Conservation (phyloP, 2,797 vertebrate genomes). For the Sarcophilus harrisii region DNA sequence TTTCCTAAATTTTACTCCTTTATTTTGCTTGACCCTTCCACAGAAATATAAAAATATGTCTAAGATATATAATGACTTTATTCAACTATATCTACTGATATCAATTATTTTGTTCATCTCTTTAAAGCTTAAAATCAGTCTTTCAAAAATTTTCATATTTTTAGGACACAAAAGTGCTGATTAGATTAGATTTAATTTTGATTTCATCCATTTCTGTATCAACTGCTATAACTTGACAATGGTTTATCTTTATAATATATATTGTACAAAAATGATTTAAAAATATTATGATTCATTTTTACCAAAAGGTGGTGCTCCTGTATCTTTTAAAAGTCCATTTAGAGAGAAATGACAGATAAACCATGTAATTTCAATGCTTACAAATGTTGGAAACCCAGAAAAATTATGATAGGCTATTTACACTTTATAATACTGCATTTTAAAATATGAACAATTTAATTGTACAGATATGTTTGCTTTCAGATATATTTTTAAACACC, state of each 20-base stretch:
- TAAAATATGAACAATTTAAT: constrained; percentile 79
- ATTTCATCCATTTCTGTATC: constrained; percentile 7
- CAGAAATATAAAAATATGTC: not conserved
- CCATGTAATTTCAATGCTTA: constrained; percentile 26
- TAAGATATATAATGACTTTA: not conserved
- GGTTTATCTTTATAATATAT: not conserved
- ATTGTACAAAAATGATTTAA: not conserved
- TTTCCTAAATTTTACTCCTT: not conserved
- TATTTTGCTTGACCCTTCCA: not conserved
- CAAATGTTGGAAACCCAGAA: constrained; percentile 36
- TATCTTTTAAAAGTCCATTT: constrained; percentile 55
- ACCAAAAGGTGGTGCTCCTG: constrained; percentile 82
- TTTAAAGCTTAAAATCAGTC: not conserved
- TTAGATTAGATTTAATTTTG: not conserved
- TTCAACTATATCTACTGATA: not conserved
- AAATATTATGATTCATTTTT: constrained; percentile 52
- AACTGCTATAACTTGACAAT: not conserved
- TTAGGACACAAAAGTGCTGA: not conserved
- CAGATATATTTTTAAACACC: constrained; percentile 78
- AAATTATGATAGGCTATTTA: constrained; percentile 67
- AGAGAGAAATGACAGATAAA: not conserved
- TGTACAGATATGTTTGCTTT: constrained; percentile 71
- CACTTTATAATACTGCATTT: constrained; percentile 66
- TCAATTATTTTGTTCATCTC: not conserved
- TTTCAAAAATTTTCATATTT: not conserved